Percentiles rank a stretch among this genome's conserved stretches.
Conservation (phyloP, 2,797 vertebrate species). For the Enteromius unitaeniatus region DNA sequence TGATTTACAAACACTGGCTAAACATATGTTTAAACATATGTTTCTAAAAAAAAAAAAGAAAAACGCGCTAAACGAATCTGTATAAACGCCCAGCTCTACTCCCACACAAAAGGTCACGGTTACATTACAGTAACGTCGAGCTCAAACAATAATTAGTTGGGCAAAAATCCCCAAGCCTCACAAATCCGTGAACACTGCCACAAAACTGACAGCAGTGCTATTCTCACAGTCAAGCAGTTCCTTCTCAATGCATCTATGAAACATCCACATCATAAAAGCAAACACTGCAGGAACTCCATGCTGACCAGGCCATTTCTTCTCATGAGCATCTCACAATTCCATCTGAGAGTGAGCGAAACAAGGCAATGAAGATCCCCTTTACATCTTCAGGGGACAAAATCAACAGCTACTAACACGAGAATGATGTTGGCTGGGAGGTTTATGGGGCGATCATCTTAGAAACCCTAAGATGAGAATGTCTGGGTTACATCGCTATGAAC, state of each 20-base stretch:
- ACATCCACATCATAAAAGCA: conserved; percentile 19
- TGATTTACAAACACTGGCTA: neutral
- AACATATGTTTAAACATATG: neutral
- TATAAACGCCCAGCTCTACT: conserved; percentile 23
- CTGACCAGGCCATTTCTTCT: conserved; percentile 34
- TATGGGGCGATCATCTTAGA: conserved; percentile 43
- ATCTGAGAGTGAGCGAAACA: conserved; percentile 41
- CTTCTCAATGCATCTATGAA: conserved; percentile 14
- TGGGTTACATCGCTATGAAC: conserved; percentile 49
- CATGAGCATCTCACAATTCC: conserved; percentile 30
- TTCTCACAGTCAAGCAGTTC: conserved; percentile 21
- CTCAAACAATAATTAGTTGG: conserved; percentile 36
- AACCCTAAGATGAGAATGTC: conserved; percentile 47
- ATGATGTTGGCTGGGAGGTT: conserved; percentile 43
- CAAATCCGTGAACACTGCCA: conserved; percentile 12
- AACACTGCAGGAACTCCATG: conserved; percentile 50
- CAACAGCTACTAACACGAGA: conserved; percentile 32
- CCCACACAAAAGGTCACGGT: conserved; percentile 34
- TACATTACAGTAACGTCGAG: conserved; percentile 26
- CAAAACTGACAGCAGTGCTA: conserved; percentile 17
- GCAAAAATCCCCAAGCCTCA: conserved; percentile 20
- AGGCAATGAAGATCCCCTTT: conserved; percentile 39
- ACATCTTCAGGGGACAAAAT: conserved; percentile 38
- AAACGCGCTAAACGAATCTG: neutral
- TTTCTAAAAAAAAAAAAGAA: neutral